Base-by-base conservation (phyloP, 2,888 invertebrate species). In the Chrysotoxum bicinctum region DNA sequence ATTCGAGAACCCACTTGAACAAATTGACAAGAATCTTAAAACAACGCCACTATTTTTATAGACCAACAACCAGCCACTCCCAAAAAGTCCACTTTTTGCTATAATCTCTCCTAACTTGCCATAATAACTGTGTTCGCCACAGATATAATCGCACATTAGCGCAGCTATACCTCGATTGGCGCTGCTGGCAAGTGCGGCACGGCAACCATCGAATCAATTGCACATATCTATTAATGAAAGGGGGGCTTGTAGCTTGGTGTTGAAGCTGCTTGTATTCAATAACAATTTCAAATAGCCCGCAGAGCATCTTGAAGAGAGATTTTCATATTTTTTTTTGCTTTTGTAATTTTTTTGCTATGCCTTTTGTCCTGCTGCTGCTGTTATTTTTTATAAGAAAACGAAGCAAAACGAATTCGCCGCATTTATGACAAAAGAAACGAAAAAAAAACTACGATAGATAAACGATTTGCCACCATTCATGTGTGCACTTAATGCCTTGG, bases 391-490 rank as follows among this genome's bases (percentile, higher is more conserved):
- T 43, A 62, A 43, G 10, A 64, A 45, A 64, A 45, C 30, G 14
- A 72, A 66, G 23, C 30, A 21, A 72, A 66, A 32, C 48, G 45
- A 78, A 78, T 78, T 73, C 50, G 66, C 66, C 66, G 50, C 40
- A 66, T 48, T 35, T 35, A 32, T 64, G 45, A 64, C 45, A 64
- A 30, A 64, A 16, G 23, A 26, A 40, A 62, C 12, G 1, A 43
- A 45, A 12, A 32, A 14, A 32, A 35, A 26, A 30, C 32, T 10
- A 1, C 66, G 62, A 81, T 81, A 81, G 85, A 73, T 81, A 81
- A 85, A 81, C 85, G 85, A 85, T 85, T 85, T 85, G 81, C 76
- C 85, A 81, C 85, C 77, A 81, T 85, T 85, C 85, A 85, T 85
- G 81, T 85, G 81, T 77, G 81, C 85, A 77, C 81, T 73, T 69